These are phyloP conservation scores for Sandelia bainsii DNA, from an alignment of 2,797 vertebrate genomes.

Conservation along the genomic window DNA sequence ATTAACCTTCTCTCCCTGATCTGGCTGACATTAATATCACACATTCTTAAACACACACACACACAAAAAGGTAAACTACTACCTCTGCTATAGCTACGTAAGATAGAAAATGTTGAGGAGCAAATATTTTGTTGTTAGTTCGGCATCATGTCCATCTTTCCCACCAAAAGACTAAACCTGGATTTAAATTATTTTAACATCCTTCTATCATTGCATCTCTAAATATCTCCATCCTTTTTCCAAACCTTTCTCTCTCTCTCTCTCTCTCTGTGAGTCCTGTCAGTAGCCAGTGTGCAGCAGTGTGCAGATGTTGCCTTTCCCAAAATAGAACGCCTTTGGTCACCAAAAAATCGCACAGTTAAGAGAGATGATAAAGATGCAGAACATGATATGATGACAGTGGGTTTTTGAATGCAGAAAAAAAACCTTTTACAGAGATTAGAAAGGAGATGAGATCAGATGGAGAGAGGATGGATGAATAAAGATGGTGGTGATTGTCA, in stretches of 20 bases:
- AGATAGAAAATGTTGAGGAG: not conserved
- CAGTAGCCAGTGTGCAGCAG: conserved; percentile 41
- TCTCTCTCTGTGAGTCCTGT: conserved; percentile 24
- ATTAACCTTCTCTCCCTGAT: conserved; percentile 42
- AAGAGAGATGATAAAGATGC: conserved; percentile 2
- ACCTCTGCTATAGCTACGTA: not conserved
- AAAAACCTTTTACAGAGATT: not conserved
- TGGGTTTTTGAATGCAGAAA: not conserved
- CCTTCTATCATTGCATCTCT: not conserved
- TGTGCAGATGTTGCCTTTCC: conserved; percentile 54
- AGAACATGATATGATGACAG: conserved; percentile 1
- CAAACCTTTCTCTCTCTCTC: conserved; percentile 6
- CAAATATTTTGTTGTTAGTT: not conserved
- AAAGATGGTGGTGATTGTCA: conserved; percentile 1
- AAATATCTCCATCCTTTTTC: conserved; percentile 10
- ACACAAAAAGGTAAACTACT: conserved; percentile 1
- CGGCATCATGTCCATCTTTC: not conserved
- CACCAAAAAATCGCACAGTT: conserved; percentile 22
- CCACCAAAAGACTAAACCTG: not conserved
- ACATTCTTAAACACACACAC: conserved; percentile 12
- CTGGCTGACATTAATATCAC: conserved; percentile 12
- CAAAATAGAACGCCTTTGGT: conserved; percentile 48
- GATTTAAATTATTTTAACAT: not conserved
- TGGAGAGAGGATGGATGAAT: conserved; percentile 4
- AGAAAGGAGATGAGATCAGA: conserved; percentile 23